Evolutionary conservation across 92 coral and sea anemone species (phyloP).

Genomic region (Anthopleura xanthogrammica): DNA sequence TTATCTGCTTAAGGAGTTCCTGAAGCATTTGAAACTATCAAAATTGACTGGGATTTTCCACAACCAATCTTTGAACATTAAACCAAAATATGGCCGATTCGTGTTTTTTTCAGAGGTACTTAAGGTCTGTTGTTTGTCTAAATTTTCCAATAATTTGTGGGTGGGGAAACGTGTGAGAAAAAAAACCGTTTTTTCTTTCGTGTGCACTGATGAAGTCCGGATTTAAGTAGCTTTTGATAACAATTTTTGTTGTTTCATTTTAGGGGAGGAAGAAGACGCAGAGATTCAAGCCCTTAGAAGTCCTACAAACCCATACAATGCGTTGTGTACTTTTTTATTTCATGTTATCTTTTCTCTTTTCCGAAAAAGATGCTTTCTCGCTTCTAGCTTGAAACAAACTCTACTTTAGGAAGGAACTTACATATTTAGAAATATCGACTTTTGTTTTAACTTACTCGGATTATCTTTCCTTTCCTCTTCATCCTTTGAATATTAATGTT

Average conservation of each 20-base stretch:
- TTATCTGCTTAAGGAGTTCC: too few relatives aligned
- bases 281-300: conserved; percentile 44
- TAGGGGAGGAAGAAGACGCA: conserved; percentile 43
- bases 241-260: background rate
- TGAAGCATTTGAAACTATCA: too few relatives aligned
- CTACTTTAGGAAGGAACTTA: background rate
- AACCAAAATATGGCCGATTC: too few relatives aligned
- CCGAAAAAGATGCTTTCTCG: background rate
- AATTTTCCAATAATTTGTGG: too few relatives aligned
- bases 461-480: background rate
- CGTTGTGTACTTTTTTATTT: background rate
- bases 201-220: background rate
- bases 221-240: background rate
- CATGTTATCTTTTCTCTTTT: background rate
- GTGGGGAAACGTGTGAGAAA: too few relatives aligned
- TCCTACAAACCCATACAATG: background rate
- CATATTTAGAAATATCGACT: background rate
- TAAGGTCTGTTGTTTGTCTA: too few relatives aligned
- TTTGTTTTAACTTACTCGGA: background rate
- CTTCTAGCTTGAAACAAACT: background rate
- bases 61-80: too few relatives aligned
- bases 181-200: background rate
- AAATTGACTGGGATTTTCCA: too few relatives aligned
- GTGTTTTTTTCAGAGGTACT: too few relatives aligned
- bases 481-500: background rate